Evolutionary conservation across 2,888 invertebrate genomes (phyloP).

Genomic region (Himalopsyche tibetana): DNA sequence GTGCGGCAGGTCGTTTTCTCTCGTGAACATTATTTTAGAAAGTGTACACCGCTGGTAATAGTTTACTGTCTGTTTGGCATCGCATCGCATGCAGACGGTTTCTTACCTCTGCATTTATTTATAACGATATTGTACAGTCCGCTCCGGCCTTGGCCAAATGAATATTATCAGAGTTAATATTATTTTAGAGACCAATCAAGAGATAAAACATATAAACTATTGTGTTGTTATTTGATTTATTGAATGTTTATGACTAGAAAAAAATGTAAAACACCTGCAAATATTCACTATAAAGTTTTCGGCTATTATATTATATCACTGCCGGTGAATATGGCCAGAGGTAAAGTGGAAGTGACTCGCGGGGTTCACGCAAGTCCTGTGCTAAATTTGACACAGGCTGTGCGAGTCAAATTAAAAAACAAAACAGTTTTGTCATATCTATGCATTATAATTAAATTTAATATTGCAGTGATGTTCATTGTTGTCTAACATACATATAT

Average conservation of each 20-base stretch:
- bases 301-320: no score
- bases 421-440: no score
- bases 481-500: no score
- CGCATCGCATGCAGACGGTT: background rate
- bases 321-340: no score
- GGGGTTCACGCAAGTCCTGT: no score
- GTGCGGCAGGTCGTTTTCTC: slow-evolving; percentile 41
- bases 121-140: background rate
- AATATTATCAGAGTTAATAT: background rate
- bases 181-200: background rate
- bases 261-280: background rate
- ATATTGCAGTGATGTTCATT: no score
- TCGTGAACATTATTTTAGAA: slow-evolving; percentile 23
- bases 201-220: background rate
- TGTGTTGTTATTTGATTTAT: background rate
- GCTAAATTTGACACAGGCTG: no score
- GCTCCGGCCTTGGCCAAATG: slow-evolving; percentile 18
- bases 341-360: no score
- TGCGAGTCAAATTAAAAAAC: no score
- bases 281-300: background rate
- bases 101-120: slow-evolving; percentile 16
- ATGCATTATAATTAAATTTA: no score
- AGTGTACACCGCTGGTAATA: background rate
- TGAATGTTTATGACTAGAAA: background rate
- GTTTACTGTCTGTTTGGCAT: background rate